Percentiles rank a stretch among this genome's conserved stretches.
Conservation (phyloP, 2,888 invertebrate species). For the Ornithoptera priamus region DNA sequence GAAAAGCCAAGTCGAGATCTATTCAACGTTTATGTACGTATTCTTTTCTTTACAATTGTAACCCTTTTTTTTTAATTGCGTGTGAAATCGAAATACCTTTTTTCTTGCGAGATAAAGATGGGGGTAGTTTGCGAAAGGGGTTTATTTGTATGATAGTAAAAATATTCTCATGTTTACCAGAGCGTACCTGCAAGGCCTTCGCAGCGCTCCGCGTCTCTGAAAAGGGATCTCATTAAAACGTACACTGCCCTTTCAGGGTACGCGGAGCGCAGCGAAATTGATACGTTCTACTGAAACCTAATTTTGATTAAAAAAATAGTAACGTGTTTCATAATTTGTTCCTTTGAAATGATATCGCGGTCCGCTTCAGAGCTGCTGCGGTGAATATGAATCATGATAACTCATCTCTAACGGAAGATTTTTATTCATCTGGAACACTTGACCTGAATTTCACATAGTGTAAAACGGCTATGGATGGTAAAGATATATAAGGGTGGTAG, state of each 20-base stretch:
- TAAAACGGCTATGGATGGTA: no score
- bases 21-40: no score
- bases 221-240: conserved; percentile 10
- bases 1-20: no score
- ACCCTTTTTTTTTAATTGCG: no score
- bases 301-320: conserved; percentile 7
- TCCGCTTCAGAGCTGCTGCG: no score
- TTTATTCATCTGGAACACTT: no score
- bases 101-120: not conserved
- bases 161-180: conserved; percentile 4
- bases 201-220: conserved; percentile 1
- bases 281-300: conserved; percentile 13
- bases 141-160: not conserved
- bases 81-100: no score
- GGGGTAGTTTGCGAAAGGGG: not conserved
- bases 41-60: no score
- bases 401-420: no score
- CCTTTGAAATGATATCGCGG: not conserved
- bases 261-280: conserved; percentile 3
- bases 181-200: conserved; percentile 2
- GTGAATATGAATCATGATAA: no score
- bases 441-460: no score
- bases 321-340: conserved; percentile 5
- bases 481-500: no score
- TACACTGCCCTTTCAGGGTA: conserved; percentile 9